Base-by-base conservation (phyloP, 2,888 invertebrate species). In the Cheilosia vernalis region DNA sequence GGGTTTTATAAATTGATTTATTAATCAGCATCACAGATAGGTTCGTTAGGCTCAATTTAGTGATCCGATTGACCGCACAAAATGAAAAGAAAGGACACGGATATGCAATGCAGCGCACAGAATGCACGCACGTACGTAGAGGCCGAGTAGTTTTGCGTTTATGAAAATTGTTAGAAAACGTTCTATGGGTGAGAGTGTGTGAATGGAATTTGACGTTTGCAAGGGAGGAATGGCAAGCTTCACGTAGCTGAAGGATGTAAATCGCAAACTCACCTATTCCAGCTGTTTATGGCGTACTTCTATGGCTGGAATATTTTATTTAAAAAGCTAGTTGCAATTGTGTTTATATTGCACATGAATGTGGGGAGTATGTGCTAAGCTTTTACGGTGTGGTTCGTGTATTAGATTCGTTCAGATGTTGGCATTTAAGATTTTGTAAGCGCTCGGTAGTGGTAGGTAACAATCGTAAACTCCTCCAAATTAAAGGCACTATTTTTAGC, bases 261-360 rank as follows among this genome's bases (percentile, higher is more conserved):
- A 24, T 51, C 85, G 85, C 85, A 85, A 27, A 81, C 85, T 85
- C 85, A 85, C 85, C 85, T 72, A 10, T 63, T 81, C 27, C 85
- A 81, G 80, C 85, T 85, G 80, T 61, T 85, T 58, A 24, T 63
- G 30, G 42, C 51, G 24, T 53, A 33, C 10, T 19, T 51, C 15
- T 9, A n/a, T 64, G 24, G 47, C 58, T 58, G 37, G 37, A 37
- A 4, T 10, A 37, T 13, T 3, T 37, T 13, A 13, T 4, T 13
- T 13, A 4, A 37, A 37, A 37, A 37, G 37, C 37, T 37, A 1
- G 10, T 33, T 33, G 0, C 33, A 3, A 9, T 33, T 10, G 33
- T 33, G 33, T 10, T 10, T 37, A 4, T 37, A 24, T 24, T 24
- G 21, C 21, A 21, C 21, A 21, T 21, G 4, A 37, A 37, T 13